These are phyloP conservation scores for Abscondita cerata DNA, from an alignment of 2,888 invertebrate genomes.

Conservation along the genomic window DNA sequence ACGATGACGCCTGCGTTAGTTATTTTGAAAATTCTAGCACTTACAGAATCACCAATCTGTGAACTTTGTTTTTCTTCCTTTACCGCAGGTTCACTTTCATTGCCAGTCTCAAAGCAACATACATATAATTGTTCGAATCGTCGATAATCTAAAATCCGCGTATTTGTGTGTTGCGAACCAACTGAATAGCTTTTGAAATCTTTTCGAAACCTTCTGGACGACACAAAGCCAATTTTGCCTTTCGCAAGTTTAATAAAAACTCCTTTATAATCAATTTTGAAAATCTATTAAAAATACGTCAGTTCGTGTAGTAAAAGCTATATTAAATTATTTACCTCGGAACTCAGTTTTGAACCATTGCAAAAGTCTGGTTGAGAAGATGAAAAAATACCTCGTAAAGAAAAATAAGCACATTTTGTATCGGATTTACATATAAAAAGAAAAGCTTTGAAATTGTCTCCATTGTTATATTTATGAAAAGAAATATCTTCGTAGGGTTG, in stretches of 20 bases:
- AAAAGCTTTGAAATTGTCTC: conserved; percentile 64
- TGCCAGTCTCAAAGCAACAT: conserved; percentile 67
- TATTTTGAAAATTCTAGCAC: conserved; percentile 61
- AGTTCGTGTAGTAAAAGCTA: background rate
- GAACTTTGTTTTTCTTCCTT: conserved; percentile 55
- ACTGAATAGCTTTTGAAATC: conserved; percentile 58
- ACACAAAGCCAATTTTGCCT: conserved; percentile 50
- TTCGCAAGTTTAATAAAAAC: conserved; percentile 40
- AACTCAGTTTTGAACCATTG: conserved; percentile 64
- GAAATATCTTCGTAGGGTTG: conserved; percentile 47
- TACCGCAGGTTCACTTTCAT: conserved; percentile 63
- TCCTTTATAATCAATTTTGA: background rate
- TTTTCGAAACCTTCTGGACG: conserved; percentile 42
- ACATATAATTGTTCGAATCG: conserved; percentile 70
- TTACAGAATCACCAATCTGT: conserved; percentile 63
- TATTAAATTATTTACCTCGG: conserved; percentile 53
- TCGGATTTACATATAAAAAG: conserved; percentile 74
- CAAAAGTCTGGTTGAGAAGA: conserved; percentile 48
- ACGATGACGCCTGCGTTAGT: conserved; percentile 61
- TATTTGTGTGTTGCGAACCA: conserved; percentile 56
- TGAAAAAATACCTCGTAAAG: conserved; percentile 57
- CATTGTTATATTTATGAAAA: conserved; percentile 51
- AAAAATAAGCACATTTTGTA: conserved; percentile 72
- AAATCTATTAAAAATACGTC: background rate
- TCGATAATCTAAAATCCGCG: conserved; percentile 69